These are phyloP conservation scores for Emmelina monodactyla DNA, from an alignment of 2,888 invertebrate genomes.

Conservation along the genomic window DNA sequence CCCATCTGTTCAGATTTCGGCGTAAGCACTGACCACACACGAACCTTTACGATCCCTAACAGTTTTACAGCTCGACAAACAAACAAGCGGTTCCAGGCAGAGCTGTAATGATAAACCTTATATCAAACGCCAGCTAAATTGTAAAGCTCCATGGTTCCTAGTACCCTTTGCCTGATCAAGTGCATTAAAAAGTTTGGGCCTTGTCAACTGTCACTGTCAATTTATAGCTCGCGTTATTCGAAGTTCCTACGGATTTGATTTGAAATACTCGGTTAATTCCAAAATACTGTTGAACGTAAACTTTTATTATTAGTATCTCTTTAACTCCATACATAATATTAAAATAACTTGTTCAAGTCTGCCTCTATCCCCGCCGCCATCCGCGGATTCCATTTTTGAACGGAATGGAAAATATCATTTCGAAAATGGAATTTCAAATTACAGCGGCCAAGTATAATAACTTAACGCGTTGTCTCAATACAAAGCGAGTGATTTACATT, in stretches of 20 bases:
- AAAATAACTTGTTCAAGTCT: background rate
- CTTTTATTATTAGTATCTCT: background rate
- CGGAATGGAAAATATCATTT: background rate
- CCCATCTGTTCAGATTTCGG: constrained; percentile 62
- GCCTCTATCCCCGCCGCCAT: background rate
- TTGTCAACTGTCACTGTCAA: too few relatives aligned
- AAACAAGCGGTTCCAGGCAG: constrained; percentile 58
- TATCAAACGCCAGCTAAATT: constrained; percentile 49
- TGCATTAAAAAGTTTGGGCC: too few relatives aligned
- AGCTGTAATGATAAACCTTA: constrained; percentile 39
- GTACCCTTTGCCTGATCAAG: too few relatives aligned
- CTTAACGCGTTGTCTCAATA: constrained; percentile 32
- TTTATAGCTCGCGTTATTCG: too few relatives aligned
- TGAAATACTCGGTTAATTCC: too few relatives aligned
- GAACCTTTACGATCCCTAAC: constrained; percentile 59
- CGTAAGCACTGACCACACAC: constrained; percentile 66
- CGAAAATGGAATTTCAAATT: constrained; percentile 6
- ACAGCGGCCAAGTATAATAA: constrained; percentile 21
- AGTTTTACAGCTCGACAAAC: constrained; percentile 60
- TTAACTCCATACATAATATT: too few relatives aligned
- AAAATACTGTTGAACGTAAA: background rate
- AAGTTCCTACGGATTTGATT: too few relatives aligned
- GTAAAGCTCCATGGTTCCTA: constrained; percentile 26
- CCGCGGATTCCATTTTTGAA: background rate
- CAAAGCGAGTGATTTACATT: constrained; percentile 53